A percentile compares a stretch with the other conserved stretches of the same genome.
These are phyloP conservation scores for Chionodraco myersi DNA, from an alignment of 2,113 vertebrate species.

Conservation along the genomic window DNA sequence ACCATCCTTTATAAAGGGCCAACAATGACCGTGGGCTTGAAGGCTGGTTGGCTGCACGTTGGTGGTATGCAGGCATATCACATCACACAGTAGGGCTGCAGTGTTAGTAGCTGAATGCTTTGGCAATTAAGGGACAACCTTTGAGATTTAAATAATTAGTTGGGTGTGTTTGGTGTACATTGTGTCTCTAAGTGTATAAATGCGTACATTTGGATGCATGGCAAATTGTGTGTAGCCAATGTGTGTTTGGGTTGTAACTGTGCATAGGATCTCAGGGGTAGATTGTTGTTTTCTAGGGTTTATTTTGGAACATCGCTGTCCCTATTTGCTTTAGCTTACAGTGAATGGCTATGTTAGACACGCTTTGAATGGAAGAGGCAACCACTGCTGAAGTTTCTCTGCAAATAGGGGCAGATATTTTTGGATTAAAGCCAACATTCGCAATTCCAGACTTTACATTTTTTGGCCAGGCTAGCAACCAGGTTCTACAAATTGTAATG, in stretches of 20 bases:
- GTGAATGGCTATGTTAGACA: conserved; percentile 69
- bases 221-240: conserved; percentile 20
- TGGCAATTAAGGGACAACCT: conserved; percentile 10
- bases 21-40: conserved; percentile 71
- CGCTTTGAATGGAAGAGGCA: conserved; percentile 56
- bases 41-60: conserved; percentile 62
- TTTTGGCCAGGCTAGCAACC: not conserved
- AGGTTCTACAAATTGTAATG: not conserved
- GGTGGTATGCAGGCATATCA: conserved; percentile 63
- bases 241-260: conserved; percentile 16
- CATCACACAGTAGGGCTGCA: conserved; percentile 13
- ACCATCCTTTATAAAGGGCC: conserved; percentile 59
- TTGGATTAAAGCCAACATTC: conserved; percentile 3
- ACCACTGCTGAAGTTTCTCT: conserved; percentile 44
- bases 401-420: conserved; percentile 27
- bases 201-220: conserved; percentile 12
- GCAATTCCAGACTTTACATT: conserved; percentile 2
- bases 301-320: conserved; percentile 40
- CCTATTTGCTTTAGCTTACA: conserved; percentile 40
- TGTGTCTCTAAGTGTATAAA: conserved; percentile 16
- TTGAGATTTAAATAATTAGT: conserved; percentile 23
- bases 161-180: conserved; percentile 16
- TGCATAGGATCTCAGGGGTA: not conserved
- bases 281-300: conserved; percentile 45
- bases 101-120: conserved; percentile 30